Evolutionary conservation across 2,888 invertebrate species (phyloP).

Genomic region (Brachyptera putata): DNA sequence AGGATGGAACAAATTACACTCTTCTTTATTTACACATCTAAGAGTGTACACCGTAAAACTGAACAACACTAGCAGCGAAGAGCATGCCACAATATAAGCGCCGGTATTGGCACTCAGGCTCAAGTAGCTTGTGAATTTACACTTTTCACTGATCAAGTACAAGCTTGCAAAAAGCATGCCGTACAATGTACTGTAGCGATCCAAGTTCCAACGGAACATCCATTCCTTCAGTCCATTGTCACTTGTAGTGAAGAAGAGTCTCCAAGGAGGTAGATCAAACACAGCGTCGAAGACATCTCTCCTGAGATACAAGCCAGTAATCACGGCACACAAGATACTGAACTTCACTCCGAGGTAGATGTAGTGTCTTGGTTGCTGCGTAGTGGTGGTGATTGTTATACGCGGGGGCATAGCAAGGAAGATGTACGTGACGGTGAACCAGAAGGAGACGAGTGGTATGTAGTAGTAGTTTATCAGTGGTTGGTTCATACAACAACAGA

Average conservation of each 20-base stretch:
- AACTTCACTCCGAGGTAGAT: slow-evolving; percentile 84
- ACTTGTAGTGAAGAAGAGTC: too few relatives aligned
- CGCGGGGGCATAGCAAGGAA: slow-evolving; percentile 81
- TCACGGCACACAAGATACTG: slow-evolving; percentile 73
- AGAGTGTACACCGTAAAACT: too few relatives aligned
- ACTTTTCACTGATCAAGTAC: too few relatives aligned
- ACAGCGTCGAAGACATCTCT: slow-evolving; percentile 96
- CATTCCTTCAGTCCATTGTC: too few relatives aligned
- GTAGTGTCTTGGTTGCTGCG: slow-evolving; percentile 76
- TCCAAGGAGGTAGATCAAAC: too few relatives aligned
- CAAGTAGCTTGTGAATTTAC: too few relatives aligned
- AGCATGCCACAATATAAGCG: too few relatives aligned
- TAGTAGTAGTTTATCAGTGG: slow-evolving; percentile 98
- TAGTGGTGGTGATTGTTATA: slow-evolving; percentile 67
- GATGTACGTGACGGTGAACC: slow-evolving; percentile 69
- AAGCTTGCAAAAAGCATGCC: slow-evolving; percentile 86
- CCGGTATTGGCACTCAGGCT: too few relatives aligned
- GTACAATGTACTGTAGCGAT: slow-evolving; percentile 81
- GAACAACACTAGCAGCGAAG: slow-evolving; percentile 77
- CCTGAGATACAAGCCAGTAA: slow-evolving; percentile 89
- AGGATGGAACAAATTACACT: slow-evolving; percentile 92
- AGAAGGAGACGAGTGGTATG: slow-evolving; percentile 90
- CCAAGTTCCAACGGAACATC: slow-evolving; percentile 92
- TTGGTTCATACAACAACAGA: slow-evolving; percentile 94
- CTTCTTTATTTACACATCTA: slow-evolving; percentile 78